Conservation (phyloP, 2,888 invertebrate genomes). For the Rosalia funebris region DNA sequence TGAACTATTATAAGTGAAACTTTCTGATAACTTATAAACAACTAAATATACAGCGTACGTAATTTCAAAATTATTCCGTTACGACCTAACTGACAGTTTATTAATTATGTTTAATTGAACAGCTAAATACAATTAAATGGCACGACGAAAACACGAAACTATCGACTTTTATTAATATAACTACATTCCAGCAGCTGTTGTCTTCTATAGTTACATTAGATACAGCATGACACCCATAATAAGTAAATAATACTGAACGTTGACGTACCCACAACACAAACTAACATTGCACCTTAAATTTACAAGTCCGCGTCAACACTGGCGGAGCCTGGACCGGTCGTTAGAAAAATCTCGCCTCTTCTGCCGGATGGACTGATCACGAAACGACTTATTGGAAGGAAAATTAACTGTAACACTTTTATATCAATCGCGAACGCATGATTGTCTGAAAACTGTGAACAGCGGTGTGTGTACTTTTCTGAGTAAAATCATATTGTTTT, state of each 20-base stretch:
- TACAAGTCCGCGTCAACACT: not conserved
- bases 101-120: too few relatives aligned
- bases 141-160: too few relatives aligned
- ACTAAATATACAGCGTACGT: too few relatives aligned
- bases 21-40: too few relatives aligned
- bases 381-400: not conserved
- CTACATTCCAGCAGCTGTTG: too few relatives aligned
- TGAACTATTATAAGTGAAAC: too few relatives aligned
- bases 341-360: not conserved
- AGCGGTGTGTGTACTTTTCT: slow-evolving; percentile 1
- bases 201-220: too few relatives aligned
- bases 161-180: too few relatives aligned
- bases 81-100: too few relatives aligned
- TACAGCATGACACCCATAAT: slow-evolving; percentile 5
- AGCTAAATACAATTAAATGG: too few relatives aligned
- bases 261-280: slow-evolving; percentile 20
- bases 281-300: slow-evolving; percentile 15
- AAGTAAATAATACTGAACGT: not conserved
- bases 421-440: slow-evolving; percentile 8
- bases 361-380: not conserved
- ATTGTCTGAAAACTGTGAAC: not conserved
- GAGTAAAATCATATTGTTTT: slow-evolving; percentile 15
- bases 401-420: slow-evolving; percentile 12
- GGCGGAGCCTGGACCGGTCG: not conserved
- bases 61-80: too few relatives aligned